Evolutionary conservation across 2,113 vertebrate species (phyloP), one percentile per base, ranked within the genome.

Genomic region (Glaucomys volans): DNA sequence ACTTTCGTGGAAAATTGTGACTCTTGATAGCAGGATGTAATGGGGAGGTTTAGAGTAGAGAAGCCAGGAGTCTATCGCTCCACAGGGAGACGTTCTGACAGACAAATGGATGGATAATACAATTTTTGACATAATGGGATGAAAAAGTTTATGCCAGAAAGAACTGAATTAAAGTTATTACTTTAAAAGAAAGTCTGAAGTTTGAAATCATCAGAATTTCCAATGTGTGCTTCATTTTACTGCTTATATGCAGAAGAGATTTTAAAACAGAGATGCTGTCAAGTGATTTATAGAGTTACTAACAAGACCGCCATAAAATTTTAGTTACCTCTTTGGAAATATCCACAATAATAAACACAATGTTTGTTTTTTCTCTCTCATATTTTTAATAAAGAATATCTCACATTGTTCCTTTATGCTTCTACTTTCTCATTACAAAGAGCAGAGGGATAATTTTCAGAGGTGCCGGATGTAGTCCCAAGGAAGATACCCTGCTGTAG

Each of bases 101-200:
- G 98, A 99, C 98, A 98, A 99, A 99, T 99, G 98, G 98, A 98
- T 98, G 98, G 98, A 98, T 99, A 98, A 99, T 98, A 98, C 98
- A 98, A 98, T 98, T 98, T 98, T 98, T 98, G 98, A 99, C 98
- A 99, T 99, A 99, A 99, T 99, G 98, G 98, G 98, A 98, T 99
- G 98, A 98, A 98, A 98, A 99, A 99, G 98, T 98, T 98, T 98
- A 98, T 98, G 98, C 98, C 98, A 98, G 98, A 98, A 98, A 98
- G 98, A 98, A 98, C 98, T 98, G 98, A 98, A 99, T 99, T 98
- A 98, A 98, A 99, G 98, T 99, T 98, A 98, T 98, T 98, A 98
- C 98, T 98, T 98, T 95, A 97, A 98, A 98, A 98, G 98, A 98
- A 98, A 98, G 98, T 98, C 97, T 98, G 97, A 98, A 98, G 98